A percentile compares a stretch with the other conserved stretches of the same genome.
phyloP scores from a whole-genome alignment of 2,888 invertebrate genomes.

The Thelaira solivaga region DNA sequence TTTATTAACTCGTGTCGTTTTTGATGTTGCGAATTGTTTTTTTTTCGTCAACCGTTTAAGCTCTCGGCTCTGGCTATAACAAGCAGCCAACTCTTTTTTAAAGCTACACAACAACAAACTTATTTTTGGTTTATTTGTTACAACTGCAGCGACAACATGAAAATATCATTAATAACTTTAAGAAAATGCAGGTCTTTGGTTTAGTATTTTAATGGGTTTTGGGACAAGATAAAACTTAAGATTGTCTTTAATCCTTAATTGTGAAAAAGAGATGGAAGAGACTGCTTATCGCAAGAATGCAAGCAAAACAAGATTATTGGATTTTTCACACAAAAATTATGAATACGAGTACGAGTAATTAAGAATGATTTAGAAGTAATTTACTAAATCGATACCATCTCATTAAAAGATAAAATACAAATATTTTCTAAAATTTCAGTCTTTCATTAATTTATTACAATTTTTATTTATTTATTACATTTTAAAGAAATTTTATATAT shows the following conservation, averaged over 20 bases:
- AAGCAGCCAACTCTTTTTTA: constrained; percentile 21
- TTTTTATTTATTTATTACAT: too few relatives aligned
- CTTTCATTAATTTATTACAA: too few relatives aligned
- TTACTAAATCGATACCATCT: too few relatives aligned
- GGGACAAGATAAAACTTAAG: constrained; percentile 9
- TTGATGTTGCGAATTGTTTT: neutral
- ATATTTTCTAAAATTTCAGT: too few relatives aligned
- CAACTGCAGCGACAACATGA: neutral
- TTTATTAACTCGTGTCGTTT: constrained; percentile 23
- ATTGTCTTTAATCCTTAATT: constrained; percentile 23
- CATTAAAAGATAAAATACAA: too few relatives aligned
- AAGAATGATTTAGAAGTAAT: too few relatives aligned
- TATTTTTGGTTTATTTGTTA: neutral
- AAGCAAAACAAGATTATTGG: too few relatives aligned
- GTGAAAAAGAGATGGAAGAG: neutral
- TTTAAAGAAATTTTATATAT: too few relatives aligned
- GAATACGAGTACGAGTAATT: too few relatives aligned
- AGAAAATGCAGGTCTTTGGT: constrained; percentile 45
- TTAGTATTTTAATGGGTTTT: constrained; percentile 46
- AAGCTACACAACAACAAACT: constrained; percentile 23
- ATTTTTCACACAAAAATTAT: too few relatives aligned
- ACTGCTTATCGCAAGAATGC: neutral
- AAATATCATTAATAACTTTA: constrained; percentile 22
- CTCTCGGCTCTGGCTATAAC: constrained; percentile 33
- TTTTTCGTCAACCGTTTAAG: constrained; percentile 2